phyloP scores from a whole-genome alignment of 2,797 vertebrate genomes.

The Trachurus trachurus region DNA sequence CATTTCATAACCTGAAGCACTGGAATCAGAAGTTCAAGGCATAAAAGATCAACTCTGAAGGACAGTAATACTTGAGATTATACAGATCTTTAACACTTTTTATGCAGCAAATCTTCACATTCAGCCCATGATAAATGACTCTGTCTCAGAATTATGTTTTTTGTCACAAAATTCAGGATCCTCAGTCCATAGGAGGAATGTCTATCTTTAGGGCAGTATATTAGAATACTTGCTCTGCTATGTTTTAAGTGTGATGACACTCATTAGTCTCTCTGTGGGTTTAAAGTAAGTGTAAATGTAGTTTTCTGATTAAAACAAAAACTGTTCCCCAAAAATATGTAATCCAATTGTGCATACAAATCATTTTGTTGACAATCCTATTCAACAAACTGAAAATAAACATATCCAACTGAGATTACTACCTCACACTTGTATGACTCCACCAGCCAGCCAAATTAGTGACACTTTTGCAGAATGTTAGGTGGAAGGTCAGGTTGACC shows the following conservation, averaged over 20 bases:
- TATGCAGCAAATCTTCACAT: neutral
- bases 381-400: neutral
- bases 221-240: neutral
- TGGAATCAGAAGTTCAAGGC: slow-evolving; percentile 6
- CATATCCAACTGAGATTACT: neutral
- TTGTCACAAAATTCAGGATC: neutral
- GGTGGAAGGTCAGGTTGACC: too few species aligned
- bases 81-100: neutral
- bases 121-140: neutral
- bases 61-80: neutral
- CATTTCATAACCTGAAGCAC: slow-evolving; percentile 1
- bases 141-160: neutral
- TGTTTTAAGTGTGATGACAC: neutral
- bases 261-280: neutral
- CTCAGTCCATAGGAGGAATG: neutral
- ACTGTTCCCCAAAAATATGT: neutral
- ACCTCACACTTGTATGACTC: too few species aligned
- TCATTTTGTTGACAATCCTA: neutral
- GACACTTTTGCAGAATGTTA: too few species aligned
- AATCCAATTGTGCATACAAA: neutral
- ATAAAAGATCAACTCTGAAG: neutral
- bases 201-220: neutral
- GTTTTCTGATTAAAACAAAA: neutral
- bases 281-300: neutral
- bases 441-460: too few species aligned